Evolutionary conservation across 2,888 invertebrate species (phyloP).

Genomic region (Drosophila limbata): DNA sequence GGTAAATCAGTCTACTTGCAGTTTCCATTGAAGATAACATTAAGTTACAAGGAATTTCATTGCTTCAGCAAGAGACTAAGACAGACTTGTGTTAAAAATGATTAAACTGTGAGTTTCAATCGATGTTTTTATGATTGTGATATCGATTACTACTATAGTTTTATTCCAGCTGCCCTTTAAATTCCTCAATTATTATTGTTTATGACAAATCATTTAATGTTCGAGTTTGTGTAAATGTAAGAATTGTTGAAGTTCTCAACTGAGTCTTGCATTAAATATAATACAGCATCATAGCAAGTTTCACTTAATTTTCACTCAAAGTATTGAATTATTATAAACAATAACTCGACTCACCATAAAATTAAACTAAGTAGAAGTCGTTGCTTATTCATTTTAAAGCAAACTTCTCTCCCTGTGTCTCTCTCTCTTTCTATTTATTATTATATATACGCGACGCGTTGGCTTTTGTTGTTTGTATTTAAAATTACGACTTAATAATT

Average conservation of each 20-base stretch:
- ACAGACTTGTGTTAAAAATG: neutral
- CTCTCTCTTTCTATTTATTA: conserved; percentile 10
- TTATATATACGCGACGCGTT: conserved; percentile 32
- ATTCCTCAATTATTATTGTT: too few relatives aligned
- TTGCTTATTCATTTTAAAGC: conserved; percentile 75
- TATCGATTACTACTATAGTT: too few relatives aligned
- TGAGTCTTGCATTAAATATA: neutral
- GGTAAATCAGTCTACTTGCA: conserved; percentile 24
- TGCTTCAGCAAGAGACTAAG: neutral
- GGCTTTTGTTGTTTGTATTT: conserved; percentile 51
- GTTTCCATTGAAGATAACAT: conserved; percentile 22
- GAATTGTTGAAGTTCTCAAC: neutral
- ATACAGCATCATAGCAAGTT: neutral
- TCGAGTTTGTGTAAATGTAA: too few relatives aligned
- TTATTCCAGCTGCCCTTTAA: too few relatives aligned
- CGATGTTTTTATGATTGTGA: too few relatives aligned
- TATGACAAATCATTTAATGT: too few relatives aligned
- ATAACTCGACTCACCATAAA: conserved; percentile 76
- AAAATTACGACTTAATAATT: conserved; percentile 76
- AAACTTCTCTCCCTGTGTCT: conserved; percentile 28
- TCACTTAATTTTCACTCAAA: conserved; percentile 4
- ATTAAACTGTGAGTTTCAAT: neutral
- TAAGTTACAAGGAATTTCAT: neutral
- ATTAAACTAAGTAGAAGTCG: conserved; percentile 77
- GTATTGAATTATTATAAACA: neutral